These are phyloP conservation scores for Synanthedon tipuliformis DNA, from an alignment of 2,888 invertebrate genomes.

Conservation along the genomic window DNA sequence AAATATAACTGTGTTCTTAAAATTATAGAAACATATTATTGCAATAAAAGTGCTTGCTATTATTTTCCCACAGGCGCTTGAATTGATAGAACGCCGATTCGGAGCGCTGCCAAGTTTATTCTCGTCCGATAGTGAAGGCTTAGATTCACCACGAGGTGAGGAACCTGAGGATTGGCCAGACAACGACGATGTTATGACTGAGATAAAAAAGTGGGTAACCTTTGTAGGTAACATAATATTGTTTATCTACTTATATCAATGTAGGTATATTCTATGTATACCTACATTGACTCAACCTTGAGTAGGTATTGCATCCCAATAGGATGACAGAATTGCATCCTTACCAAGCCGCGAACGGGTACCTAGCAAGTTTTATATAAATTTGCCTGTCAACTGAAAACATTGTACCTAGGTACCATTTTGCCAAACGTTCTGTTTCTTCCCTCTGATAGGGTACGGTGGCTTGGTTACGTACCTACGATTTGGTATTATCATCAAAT, in stretches of 20 bases:
- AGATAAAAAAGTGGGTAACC: conserved; percentile 67
- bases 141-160: conserved; percentile 39
- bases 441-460: too few relatives aligned
- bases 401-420: too few relatives aligned
- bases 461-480: too few relatives aligned
- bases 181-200: conserved; percentile 72
- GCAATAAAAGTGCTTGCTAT: not conserved
- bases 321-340: too few relatives aligned
- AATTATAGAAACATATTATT: not conserved
- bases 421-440: too few relatives aligned
- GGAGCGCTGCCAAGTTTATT: conserved; percentile 76
- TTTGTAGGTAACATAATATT: conserved; percentile 26
- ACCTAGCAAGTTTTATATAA: too few relatives aligned
- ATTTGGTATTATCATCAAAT: not conserved
- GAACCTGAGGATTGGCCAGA: conserved; percentile 50
- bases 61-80: conserved; percentile 74
- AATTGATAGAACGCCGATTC: conserved; percentile 83
- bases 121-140: conserved; percentile 51
- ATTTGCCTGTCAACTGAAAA: too few relatives aligned
- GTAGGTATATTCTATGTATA: too few relatives aligned
- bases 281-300: too few relatives aligned
- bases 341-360: too few relatives aligned
- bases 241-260: not conserved
- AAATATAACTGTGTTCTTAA: not conserved
- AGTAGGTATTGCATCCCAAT: too few relatives aligned